Conservation (phyloP, 2,113 vertebrate genomes). For the Anarrhichthys ocellatus region DNA sequence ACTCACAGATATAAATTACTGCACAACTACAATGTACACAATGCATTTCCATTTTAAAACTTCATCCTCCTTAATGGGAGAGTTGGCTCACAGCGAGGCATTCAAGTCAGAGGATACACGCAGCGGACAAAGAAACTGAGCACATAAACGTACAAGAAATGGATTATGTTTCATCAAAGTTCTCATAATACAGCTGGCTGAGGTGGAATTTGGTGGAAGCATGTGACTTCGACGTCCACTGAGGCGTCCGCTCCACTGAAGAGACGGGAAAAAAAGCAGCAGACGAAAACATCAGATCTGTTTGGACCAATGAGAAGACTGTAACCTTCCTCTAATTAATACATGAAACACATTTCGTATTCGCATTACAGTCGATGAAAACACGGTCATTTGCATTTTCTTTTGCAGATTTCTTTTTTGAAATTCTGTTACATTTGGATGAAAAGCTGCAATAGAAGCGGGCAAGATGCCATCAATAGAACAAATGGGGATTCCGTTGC, state of each 20-base stretch:
- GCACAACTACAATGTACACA: conserved; percentile 1
- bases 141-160: neutral
- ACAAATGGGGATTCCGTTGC: neutral
- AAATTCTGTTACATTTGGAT: neutral
- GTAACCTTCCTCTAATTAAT: neutral
- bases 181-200: neutral
- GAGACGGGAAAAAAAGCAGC: neutral
- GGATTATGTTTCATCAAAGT: neutral
- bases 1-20: conserved; percentile 22
- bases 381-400: neutral
- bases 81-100: conserved; percentile 29
- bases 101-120: neutral
- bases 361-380: neutral
- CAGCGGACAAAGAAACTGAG: neutral
- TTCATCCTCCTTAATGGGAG: conserved; percentile 36
- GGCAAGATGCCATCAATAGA: neutral
- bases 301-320: neutral
- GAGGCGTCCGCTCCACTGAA: neutral
- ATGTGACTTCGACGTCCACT: neutral
- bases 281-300: neutral
- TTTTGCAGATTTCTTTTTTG: neutral
- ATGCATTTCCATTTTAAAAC: conserved; percentile 24
- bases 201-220: neutral
- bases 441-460: neutral
- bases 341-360: neutral